phyloP scores from a whole-genome alignment of 2,113 vertebrate species.

The Ceyx melanurus region DNA sequence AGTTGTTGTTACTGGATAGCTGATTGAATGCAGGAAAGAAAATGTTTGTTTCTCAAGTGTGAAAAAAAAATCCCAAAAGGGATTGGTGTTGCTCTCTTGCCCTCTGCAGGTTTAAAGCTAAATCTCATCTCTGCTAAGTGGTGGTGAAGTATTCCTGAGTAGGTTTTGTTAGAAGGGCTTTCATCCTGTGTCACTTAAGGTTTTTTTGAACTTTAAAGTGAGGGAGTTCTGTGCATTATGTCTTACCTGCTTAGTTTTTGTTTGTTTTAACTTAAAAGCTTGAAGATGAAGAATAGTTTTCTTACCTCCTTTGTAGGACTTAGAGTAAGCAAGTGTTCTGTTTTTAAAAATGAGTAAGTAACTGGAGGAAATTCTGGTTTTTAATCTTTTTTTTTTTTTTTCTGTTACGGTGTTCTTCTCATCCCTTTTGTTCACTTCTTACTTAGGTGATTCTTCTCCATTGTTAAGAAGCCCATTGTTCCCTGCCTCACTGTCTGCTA shows the following conservation, averaged over 20 bases:
- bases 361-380: background rate
- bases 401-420: background rate
- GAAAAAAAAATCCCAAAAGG: background rate
- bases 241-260: background rate
- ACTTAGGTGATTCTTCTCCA: background rate
- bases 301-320: background rate
- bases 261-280: background rate
- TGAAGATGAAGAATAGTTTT: background rate
- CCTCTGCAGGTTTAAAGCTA: background rate
- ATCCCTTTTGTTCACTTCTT: background rate
- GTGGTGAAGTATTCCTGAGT: background rate
- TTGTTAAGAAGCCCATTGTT: background rate
- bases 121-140: background rate
- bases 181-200: fast-evolving
- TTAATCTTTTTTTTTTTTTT: background rate
- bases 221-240: background rate
- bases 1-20: background rate
- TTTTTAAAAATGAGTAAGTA: background rate
- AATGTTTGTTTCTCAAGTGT: background rate
- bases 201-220: background rate
- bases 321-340: background rate
- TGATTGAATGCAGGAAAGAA: background rate
- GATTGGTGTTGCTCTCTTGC: background rate
- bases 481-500: background rate
- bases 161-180: background rate